Evolutionary conservation across 64 coral and sea anemone genomes (phyloP), one percentile per base, ranked within the genome.

Genomic region (Actinia equina): DNA sequence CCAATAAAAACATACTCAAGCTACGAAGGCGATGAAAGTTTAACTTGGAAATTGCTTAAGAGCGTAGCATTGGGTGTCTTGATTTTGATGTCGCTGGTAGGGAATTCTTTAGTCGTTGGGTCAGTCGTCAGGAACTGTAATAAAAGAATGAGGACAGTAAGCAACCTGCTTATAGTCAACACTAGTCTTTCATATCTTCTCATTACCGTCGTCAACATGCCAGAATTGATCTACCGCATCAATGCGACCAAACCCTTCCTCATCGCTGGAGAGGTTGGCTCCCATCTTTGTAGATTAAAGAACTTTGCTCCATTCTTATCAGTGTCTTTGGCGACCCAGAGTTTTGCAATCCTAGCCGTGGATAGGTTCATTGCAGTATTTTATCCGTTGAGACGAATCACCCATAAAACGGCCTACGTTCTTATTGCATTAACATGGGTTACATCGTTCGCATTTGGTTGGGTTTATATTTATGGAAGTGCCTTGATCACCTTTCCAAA

Each of bases 141-240:
- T 86, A 86, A 77, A 42, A 52, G 93, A 94, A 81, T 70, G 52
- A 85, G 55, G 5, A 77, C 69, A 3, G 81, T 88, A 8, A 91
- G 89, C 60, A 91, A 94, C 22, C 81, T 88, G 16, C 90, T 94
- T 14, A 58, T 94, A 22, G 85, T 91, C 3, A 94, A 94, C 58
- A 77, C 86, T 19, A 77, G 79, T 12, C 26, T 91, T 37, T 86
- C 93, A 27, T 88, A 94, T 58, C 55, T 91, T 7, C 81, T 94
- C 41, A 61, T 94, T 3, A 79, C 89, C 19, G 26, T 88, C 20
- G 86, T 91, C 30, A 94, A 88, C 15, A 80, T 94, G 20, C 83
- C 83, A 26, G 83, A 63, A 15, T 60, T 60, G 17, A 85, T 85
- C 6, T 42, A 42, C 53, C 27, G 14, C 44, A 82, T 82, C 53